Base-by-base conservation (phyloP, 1,140 invertebrate species). In the Vollenhovia emeryi region DNA sequence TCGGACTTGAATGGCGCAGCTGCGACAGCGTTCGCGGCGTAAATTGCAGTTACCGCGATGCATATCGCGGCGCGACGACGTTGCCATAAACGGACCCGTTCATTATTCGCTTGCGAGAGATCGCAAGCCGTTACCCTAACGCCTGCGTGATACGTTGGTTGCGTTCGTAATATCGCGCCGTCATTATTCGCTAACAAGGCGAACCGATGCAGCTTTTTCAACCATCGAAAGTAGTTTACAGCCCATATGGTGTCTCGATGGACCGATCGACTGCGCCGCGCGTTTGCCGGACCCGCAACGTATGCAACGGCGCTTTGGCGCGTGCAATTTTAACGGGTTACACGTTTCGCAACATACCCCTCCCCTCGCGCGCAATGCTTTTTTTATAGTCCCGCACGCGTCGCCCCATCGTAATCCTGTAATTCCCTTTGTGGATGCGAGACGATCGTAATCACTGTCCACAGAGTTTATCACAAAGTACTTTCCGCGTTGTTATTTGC, bases 211-310 rank as follows among this genome's bases (percentile, higher is more conserved):
- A 62, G 50, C 79, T 78, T 89, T 91, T 90, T 87, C 71, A 75
- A 33, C 50, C 57, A 85, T 71, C 78, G 64, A 87, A 82, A 86
- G 71, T 76, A 89, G 85, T 89, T 91, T 90, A 89, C 83, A 87
- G 79, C 64, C 90, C 90, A 92, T 90, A 90, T 92, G 89, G 87
- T 84, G 69, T 87, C 83, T 84, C 82, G 76, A 86, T 85, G 82
- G 50, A 78, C 60, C 62, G 85, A 82, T 62, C 64, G 74, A 62
- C 52, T 52, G 57, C 15, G 74, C 50, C 68, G 27, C 27, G 68
- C 27, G 48, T 60, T 57, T 45, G 50, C 11, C 15, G 68, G 15
- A 57, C 24, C 18, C 36, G 50, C 66, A n/a, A n/a, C n/a, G 50
- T 36, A 40, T 43, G 33, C 36, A 21, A 64, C 62, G 57, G 55